phyloP scores from a whole-genome alignment of 2,113 vertebrate species.

The Syngnathus scovelli region DNA sequence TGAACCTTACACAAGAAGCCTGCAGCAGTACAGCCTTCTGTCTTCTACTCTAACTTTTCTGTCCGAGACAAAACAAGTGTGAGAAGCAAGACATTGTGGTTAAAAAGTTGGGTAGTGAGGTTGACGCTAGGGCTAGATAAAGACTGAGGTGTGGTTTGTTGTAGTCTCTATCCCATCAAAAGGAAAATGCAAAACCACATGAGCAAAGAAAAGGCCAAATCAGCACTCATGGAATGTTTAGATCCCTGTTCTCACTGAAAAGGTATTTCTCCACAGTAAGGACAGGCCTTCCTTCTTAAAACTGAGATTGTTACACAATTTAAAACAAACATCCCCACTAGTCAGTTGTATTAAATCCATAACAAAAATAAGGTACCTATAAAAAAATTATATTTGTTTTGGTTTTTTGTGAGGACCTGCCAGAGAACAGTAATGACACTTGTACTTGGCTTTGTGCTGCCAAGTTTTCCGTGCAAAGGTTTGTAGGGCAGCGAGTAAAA shows the following conservation, averaged over 20 bases:
- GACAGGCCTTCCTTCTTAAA: neutral
- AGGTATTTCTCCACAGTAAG: neutral
- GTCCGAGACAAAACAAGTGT: conserved; percentile 27
- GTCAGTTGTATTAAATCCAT: neutral
- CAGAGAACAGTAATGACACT: neutral
- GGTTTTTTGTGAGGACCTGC: neutral
- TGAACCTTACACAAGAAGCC: neutral
- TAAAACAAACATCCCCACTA: neutral
- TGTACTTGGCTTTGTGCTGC: neutral
- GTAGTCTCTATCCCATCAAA: conserved; percentile 19
- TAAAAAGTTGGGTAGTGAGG: conserved; percentile 29
- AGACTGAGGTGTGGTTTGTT: conserved; percentile 36
- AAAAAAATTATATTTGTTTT: neutral
- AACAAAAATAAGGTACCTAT: neutral
- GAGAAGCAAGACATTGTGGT: conserved; percentile 20
- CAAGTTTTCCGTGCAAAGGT: neutral
- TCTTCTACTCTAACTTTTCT: neutral
- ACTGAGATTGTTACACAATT: neutral
- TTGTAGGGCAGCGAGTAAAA: conserved; percentile 3
- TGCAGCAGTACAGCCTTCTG: neutral
- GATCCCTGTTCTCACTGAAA: conserved; percentile 18
- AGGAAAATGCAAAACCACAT: conserved; percentile 33
- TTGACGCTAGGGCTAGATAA: conserved; percentile 37
- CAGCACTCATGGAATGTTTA: conserved; percentile 38
- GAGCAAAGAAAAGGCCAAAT: conserved; percentile 35